Evolutionary conservation across 1,140 invertebrate species (phyloP).

Genomic region (Leptinotarsa lineolata): DNA sequence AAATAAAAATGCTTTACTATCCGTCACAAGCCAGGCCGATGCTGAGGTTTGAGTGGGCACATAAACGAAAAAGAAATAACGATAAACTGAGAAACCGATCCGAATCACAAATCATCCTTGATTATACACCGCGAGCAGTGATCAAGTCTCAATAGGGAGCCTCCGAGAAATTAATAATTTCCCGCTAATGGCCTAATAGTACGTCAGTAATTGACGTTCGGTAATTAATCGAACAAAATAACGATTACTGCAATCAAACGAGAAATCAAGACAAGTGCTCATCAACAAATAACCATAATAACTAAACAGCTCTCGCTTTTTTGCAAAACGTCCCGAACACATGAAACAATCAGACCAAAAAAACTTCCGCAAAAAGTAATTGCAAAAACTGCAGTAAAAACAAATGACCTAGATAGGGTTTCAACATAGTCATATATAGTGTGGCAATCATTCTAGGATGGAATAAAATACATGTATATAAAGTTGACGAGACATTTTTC

Average conservation of each 20-base stretch:
- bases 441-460: too few relatives aligned
- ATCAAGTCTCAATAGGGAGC: constrained; percentile 2
- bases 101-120: background rate
- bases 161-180: background rate
- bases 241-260: background rate
- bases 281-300: background rate
- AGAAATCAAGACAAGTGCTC: background rate
- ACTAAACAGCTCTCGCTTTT: background rate
- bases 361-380: constrained; percentile 20
- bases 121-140: background rate
- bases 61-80: too few relatives aligned
- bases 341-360: constrained; percentile 22
- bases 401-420: constrained; percentile 18
- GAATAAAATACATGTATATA: too few relatives aligned
- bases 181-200: background rate
- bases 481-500: too few relatives aligned
- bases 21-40: too few relatives aligned
- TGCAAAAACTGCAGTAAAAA: constrained; percentile 20
- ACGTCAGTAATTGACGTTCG: constrained; percentile 5
- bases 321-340: background rate
- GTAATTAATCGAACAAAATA: background rate
- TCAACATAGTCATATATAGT: background rate
- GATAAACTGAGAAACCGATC: background rate
- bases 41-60: too few relatives aligned
- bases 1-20: too few relatives aligned